Evolutionary conservation across 2,888 invertebrate species (phyloP).

Genomic region (Hecatera dysodea): DNA sequence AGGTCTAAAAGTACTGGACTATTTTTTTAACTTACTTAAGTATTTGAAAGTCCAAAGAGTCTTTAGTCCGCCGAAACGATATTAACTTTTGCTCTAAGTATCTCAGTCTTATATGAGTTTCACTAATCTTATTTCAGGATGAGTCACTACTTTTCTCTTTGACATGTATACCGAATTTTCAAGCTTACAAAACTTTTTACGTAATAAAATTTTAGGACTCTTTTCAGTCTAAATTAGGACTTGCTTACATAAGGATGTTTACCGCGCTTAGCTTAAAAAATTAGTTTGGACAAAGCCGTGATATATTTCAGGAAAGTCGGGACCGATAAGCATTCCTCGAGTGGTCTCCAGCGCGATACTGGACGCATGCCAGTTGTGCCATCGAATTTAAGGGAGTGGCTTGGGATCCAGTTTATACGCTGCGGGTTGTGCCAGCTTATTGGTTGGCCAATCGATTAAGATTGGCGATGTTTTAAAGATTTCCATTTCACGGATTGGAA

Average conservation of each 20-base stretch:
- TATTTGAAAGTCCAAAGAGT: constrained; percentile 23
- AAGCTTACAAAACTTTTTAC: constrained; percentile 20
- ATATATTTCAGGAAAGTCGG: constrained; percentile 56
- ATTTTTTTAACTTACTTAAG: constrained; percentile 40
- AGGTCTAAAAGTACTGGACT: constrained; percentile 26
- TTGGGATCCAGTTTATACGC: constrained; percentile 40
- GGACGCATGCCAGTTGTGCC: constrained; percentile 59
- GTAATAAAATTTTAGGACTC: constrained; percentile 31
- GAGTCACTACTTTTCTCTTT: constrained; percentile 52
- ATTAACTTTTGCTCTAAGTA: constrained; percentile 35
- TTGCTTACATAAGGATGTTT: constrained; percentile 52
- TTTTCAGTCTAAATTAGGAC: constrained; percentile 35
- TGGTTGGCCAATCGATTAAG: constrained; percentile 39
- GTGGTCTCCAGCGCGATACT: constrained; percentile 50
- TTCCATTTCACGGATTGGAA: neutral
- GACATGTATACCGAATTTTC: constrained; percentile 32
- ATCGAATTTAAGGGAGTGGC: constrained; percentile 57
- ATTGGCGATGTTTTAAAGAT: constrained; percentile 29
- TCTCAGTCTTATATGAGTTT: constrained; percentile 46
- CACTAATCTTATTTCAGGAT: constrained; percentile 35
- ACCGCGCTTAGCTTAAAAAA: constrained; percentile 43
- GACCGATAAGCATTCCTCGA: constrained; percentile 62
- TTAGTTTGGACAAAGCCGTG: constrained; percentile 51
- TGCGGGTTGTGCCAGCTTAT: constrained; percentile 43
- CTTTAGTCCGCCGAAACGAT: constrained; percentile 13